These are phyloP conservation scores for Glareola pratincola DNA, from an alignment of 2,113 vertebrate genomes.

Conservation along the genomic window DNA sequence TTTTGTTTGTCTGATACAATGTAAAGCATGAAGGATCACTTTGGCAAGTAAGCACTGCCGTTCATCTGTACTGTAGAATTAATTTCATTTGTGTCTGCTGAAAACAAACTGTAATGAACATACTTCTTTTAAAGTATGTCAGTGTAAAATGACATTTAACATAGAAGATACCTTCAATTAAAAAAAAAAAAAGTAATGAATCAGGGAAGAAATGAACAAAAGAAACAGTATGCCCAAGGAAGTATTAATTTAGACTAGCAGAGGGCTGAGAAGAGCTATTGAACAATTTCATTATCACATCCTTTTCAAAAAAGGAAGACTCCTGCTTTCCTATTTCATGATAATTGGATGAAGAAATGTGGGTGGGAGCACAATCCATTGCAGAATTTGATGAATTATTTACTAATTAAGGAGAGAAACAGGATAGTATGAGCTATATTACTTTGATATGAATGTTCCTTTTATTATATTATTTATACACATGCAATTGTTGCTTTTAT, in stretches of 20 bases:
- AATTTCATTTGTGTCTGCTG: constrained; percentile 15
- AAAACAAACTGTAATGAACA: constrained; percentile 1
- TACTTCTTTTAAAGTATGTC: background rate
- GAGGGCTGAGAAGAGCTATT: constrained; percentile 55
- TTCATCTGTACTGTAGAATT: constrained; percentile 44
- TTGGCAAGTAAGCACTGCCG: constrained; percentile 23
- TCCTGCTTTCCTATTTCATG: constrained; percentile 73
- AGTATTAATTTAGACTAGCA: constrained; percentile 16
- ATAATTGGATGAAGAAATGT: constrained; percentile 80
- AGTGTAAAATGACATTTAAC: background rate
- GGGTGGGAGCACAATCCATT: constrained; percentile 74
- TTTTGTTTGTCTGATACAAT: background rate
- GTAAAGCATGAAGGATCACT: constrained; percentile 38
- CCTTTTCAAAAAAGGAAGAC: constrained; percentile 56
- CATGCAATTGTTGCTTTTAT: constrained; percentile 76
- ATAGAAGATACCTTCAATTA: background rate
- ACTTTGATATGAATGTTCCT: constrained; percentile 69
- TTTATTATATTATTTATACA: constrained; percentile 80
- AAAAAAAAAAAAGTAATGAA: background rate
- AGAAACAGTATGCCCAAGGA: constrained; percentile 19
- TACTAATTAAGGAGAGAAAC: constrained; percentile 77
- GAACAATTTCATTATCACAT: constrained; percentile 68
- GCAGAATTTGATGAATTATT: constrained; percentile 79
- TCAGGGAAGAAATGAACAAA: constrained; percentile 29
- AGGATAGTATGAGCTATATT: constrained; percentile 58